These are phyloP conservation scores for Mantis religiosa DNA, from an alignment of 2,888 invertebrate species.

Conservation along the genomic window DNA sequence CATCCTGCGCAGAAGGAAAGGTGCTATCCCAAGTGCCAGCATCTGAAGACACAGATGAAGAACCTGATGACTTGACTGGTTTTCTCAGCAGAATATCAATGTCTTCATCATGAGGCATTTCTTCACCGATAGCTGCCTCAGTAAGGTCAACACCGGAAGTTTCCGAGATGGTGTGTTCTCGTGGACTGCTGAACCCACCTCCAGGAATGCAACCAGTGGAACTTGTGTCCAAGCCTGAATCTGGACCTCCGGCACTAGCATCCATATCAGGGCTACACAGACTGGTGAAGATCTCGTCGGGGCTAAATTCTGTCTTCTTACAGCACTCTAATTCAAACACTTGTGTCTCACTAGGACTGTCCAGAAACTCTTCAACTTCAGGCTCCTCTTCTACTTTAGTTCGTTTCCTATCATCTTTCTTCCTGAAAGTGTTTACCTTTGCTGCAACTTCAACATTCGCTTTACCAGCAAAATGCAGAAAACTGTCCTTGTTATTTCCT, in stretches of 20 bases:
- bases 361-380: constrained; percentile 20
- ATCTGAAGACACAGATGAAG: constrained; percentile 59
- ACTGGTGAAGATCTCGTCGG: constrained; percentile 31
- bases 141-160: constrained; percentile 47
- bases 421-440: background rate
- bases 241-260: constrained; percentile 46
- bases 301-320: background rate
- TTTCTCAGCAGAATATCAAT: background rate
- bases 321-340: constrained; percentile 17
- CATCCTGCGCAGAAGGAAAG: constrained; percentile 3
- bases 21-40: constrained; percentile 58
- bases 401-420: background rate
- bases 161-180: constrained; percentile 48
- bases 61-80: constrained; percentile 16
- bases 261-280: constrained; percentile 50
- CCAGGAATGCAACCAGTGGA: constrained; percentile 37
- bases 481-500: background rate
- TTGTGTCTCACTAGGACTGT: constrained; percentile 1
- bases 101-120: constrained; percentile 41
- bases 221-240: constrained; percentile 50
- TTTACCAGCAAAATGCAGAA: background rate
- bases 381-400: background rate
- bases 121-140: constrained; percentile 39
- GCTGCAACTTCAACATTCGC: background rate
- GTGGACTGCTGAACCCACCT: constrained; percentile 39